A percentile compares a stretch with the other conserved stretches of the same genome.
Evolutionary conservation across 64 coral and sea anemone species (phyloP).

Genomic region (Montipora foliosa): DNA sequence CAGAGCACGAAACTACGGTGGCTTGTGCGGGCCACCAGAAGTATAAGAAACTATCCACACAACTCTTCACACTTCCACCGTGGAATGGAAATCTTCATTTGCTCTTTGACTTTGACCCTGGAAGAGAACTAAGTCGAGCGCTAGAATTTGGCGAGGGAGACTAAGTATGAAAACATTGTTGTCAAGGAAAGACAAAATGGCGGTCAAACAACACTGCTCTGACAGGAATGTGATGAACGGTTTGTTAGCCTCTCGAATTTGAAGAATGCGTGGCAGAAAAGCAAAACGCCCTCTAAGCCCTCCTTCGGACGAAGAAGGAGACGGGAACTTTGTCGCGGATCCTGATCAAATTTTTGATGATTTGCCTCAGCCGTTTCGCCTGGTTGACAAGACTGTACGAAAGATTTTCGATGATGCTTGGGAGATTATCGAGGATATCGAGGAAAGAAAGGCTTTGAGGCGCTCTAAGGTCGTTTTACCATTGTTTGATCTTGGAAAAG

Average conservation of each 20-base stretch:
- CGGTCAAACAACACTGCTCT: slow-evolving; percentile 77
- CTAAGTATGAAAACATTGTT: slow-evolving; percentile 7
- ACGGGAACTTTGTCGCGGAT: slow-evolving; percentile 75
- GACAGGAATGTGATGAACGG: background rate
- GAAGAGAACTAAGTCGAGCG: too few species aligned
- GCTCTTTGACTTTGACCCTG: too few species aligned
- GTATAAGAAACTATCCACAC: too few species aligned
- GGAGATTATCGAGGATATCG: slow-evolving; percentile 88
- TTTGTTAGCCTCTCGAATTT: background rate
- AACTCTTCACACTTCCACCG: too few species aligned
- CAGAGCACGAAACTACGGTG: background rate
- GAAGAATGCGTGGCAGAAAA: slow-evolving; percentile 72
- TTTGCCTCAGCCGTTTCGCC: slow-evolving; percentile 85
- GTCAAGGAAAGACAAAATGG: slow-evolving; percentile 90
- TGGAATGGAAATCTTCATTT: too few species aligned
- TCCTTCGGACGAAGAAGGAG: slow-evolving; percentile 76
- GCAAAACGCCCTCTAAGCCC: slow-evolving; percentile 55
- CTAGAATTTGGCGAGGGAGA: too few species aligned
- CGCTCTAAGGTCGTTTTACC: slow-evolving; percentile 81
- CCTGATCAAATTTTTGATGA: slow-evolving; percentile 90
- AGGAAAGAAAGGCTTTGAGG: slow-evolving; percentile 60
- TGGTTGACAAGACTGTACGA: slow-evolving; percentile 81
- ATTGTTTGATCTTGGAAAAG: slow-evolving; percentile 76
- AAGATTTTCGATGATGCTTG: slow-evolving; percentile 86
- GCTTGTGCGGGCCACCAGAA: too few species aligned